Evolutionary conservation across 2,113 vertebrate genomes (phyloP), one percentile per base, ranked within the genome.

Genomic region (Atherinomorus stipes): DNA sequence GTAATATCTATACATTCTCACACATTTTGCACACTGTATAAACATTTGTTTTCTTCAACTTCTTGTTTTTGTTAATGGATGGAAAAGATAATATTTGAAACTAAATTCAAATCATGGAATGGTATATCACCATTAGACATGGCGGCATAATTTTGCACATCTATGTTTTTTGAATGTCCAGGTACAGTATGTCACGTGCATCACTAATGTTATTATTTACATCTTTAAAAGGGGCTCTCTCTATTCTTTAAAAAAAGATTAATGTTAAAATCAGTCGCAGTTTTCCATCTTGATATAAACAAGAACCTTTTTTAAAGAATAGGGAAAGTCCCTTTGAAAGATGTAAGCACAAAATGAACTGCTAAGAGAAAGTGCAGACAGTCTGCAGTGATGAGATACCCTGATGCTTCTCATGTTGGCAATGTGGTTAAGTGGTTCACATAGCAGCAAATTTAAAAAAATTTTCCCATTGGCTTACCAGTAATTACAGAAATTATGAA

Each of bases 401-500:
- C 76, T 82, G 34, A 76, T 65, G 58, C 51, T 51, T 44, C 47
- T 71, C 18, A 3, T 74, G 61, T 64, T 10, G 4, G 49, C 77
- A 11, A 19, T 61, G 56, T 19, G 64, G 52, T 76, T 71, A 15
- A 22, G 28, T 7, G 52, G 45, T 75, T 70, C 22, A 22, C 37
- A 56, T 62, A 71, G 44, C 38, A 38, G 26, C 28, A 57, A 31
- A 31, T 64, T 59, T 34, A 28, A 76, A 67, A 8, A 71, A 62
- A 11, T 52, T 69, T 67, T 51, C 28, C 22, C 11, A 2, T 60
- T 53, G 34, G 19, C 51, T 44, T 34, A 62, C 66, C 34, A 26
- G 4, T 70, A 83, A 73, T 70, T 58, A 59, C 58, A 76, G 47
- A 66, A 70, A 65, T 66, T 38, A 69, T 66, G 44, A 77, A 54